Conservation (phyloP, 2,888 invertebrate genomes). For the Geophilus truncorum region DNA sequence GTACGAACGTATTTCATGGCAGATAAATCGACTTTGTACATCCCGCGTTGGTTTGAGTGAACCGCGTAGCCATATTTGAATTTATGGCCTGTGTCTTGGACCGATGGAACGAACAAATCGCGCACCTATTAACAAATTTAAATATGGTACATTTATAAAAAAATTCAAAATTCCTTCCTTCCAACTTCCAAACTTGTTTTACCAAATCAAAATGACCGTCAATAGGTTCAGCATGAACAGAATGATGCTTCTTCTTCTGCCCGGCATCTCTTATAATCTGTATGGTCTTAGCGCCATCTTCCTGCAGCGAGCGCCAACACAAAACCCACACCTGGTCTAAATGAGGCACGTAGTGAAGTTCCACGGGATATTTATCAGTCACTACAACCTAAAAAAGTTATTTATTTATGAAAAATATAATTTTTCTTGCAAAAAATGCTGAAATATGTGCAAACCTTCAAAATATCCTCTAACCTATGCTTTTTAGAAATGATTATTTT, state of each 20-base stretch:
- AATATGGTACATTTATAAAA: not conserved
- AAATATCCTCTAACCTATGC: too few relatives aligned
- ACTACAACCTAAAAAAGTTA: slow-evolving; percentile 56
- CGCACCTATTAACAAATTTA: slow-evolving; percentile 44
- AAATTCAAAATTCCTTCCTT: too few relatives aligned
- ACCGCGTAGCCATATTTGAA: slow-evolving; percentile 70
- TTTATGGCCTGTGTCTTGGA: slow-evolving; percentile 53
- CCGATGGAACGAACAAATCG: slow-evolving; percentile 48
- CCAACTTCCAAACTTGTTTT: too few relatives aligned
- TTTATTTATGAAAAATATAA: not conserved
- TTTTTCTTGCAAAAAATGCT: too few relatives aligned
- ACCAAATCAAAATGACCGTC: slow-evolving; percentile 71
- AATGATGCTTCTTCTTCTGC: slow-evolving; percentile 65
- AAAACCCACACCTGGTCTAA: slow-evolving; percentile 70
- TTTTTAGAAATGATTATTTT: too few relatives aligned
- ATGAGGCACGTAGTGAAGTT: slow-evolving; percentile 63
- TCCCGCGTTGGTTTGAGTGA: slow-evolving; percentile 64
- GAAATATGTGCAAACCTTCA: too few relatives aligned
- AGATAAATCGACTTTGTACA: slow-evolving; percentile 66
- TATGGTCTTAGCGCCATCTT: slow-evolving; percentile 47
- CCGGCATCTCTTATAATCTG: slow-evolving; percentile 65
- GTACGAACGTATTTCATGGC: slow-evolving; percentile 66
- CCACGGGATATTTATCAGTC: slow-evolving; percentile 66
- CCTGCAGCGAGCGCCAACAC: slow-evolving; percentile 57
- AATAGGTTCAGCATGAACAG: slow-evolving; percentile 67